These are phyloP conservation scores for Pandemis corylana DNA, from an alignment of 2,888 invertebrate genomes.

Conservation along the genomic window DNA sequence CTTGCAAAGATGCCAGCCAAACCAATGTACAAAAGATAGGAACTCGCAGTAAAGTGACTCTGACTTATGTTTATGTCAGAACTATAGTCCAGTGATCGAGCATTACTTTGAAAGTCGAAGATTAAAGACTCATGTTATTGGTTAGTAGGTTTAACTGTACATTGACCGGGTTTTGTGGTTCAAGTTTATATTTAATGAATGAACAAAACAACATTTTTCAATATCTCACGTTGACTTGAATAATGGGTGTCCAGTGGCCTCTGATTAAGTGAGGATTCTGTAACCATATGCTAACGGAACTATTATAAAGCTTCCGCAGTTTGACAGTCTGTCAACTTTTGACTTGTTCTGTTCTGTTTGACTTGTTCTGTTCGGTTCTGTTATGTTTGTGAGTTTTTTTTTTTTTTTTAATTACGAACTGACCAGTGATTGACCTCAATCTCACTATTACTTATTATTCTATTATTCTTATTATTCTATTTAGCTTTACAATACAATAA, in stretches of 20 bases:
- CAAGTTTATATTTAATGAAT: constrained; percentile 19
- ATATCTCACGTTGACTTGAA: constrained; percentile 1
- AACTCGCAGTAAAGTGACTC: background rate
- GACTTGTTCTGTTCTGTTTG: too few relatives aligned
- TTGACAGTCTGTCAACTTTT: too few relatives aligned
- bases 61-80: constrained; percentile 27
- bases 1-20: too few relatives aligned
- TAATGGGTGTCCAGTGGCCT: background rate
- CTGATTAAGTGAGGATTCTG: background rate
- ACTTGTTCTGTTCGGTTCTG: too few relatives aligned
- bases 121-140: constrained; percentile 47
- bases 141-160: constrained; percentile 52
- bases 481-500: too few relatives aligned
- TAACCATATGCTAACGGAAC: too few relatives aligned
- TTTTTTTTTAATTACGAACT: too few relatives aligned
- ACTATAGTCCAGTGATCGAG: constrained; percentile 30
- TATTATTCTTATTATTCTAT: too few relatives aligned
- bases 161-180: constrained; percentile 32
- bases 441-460: too few relatives aligned
- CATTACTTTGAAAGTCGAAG: constrained; percentile 42
- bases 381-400: too few relatives aligned
- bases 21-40: background rate
- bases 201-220: constrained; percentile 21
- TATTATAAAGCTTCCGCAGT: too few relatives aligned
- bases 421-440: too few relatives aligned